A percentile compares a stretch with the other conserved stretches of the same genome.
phyloP scores from a whole-genome alignment of 2,113 vertebrate species.

The Leptosomus discolor region DNA sequence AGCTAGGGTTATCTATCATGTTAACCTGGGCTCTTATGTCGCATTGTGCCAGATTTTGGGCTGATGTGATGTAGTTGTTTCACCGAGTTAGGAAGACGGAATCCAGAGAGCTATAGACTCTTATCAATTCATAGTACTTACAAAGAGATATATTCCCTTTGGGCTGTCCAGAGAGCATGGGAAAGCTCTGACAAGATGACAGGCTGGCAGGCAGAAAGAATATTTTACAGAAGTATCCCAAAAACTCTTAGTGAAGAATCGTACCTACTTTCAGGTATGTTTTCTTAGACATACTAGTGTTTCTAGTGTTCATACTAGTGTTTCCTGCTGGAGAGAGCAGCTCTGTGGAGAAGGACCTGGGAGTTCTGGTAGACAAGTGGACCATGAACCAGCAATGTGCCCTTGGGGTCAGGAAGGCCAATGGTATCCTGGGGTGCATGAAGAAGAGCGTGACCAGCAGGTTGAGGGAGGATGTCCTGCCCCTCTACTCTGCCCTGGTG shows the following conservation, averaged over 20 bases:
- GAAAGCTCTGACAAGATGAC: not conserved
- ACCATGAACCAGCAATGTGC: too few species aligned
- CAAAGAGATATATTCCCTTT: not conserved
- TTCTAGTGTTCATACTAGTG: too few species aligned
- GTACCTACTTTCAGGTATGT: not conserved
- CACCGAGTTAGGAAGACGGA: not conserved
- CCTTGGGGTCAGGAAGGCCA: too few species aligned
- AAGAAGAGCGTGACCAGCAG: too few species aligned
- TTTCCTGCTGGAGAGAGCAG: too few species aligned
- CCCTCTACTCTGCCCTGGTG: too few species aligned
- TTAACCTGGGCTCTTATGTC: not conserved
- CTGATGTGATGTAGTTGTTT: not conserved
- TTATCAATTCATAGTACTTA: not conserved
- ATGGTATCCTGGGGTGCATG: too few species aligned
- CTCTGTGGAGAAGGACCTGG: too few species aligned
- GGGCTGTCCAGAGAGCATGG: rapidly evolving
- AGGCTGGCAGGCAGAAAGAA: not conserved
- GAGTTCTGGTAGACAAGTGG: too few species aligned
- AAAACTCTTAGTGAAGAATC: not conserved
- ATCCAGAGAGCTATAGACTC: not conserved
- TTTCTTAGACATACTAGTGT: not conserved
- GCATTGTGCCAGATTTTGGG: not conserved
- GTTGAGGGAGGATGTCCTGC: too few species aligned
- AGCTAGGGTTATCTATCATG: not conserved
- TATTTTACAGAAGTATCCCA: not conserved